phyloP scores from a whole-genome alignment of 37 sponge, comb jelly and placozoan species.

The Halichondria panicea region DNA sequence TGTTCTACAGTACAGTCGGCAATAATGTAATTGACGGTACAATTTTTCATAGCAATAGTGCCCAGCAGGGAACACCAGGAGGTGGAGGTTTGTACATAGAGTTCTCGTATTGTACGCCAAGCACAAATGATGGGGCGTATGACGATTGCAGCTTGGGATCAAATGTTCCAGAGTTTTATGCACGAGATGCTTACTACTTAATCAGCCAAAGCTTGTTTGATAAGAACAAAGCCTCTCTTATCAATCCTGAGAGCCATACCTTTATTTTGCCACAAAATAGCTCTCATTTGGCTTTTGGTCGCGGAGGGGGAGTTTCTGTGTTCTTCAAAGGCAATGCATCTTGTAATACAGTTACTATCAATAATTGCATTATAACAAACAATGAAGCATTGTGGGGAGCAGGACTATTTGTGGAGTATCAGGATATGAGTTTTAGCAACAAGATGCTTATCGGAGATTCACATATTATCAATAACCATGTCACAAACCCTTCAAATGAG shows the following conservation, averaged over 20 bases:
- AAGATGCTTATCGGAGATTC: slow-evolving; percentile 4
- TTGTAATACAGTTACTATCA: slow-evolving; percentile 36
- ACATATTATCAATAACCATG: slow-evolving; percentile 10
- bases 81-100: slow-evolving; percentile 77
- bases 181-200: slow-evolving; percentile 2
- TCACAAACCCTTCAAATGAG: background rate
- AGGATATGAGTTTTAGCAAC: slow-evolving; percentile 39
- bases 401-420: slow-evolving; percentile 61
- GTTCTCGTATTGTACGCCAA: slow-evolving; percentile 61
- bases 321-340: slow-evolving; percentile 57
- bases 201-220: slow-evolving; percentile 2
- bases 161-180: background rate
- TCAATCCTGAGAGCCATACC: background rate
- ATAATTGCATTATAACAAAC: slow-evolving; percentile 33
- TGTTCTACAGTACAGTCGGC: slow-evolving; percentile 53
- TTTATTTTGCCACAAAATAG: slow-evolving; percentile 33
- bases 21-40: slow-evolving; percentile 4
- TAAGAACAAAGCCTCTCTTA: slow-evolving; percentile 22
- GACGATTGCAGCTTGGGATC: background rate
- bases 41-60: slow-evolving; percentile 25
- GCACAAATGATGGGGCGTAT: background rate
- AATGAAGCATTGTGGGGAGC: slow-evolving; percentile 72
- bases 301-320: slow-evolving; percentile 73
- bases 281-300: slow-evolving; percentile 61
- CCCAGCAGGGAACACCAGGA: background rate